A percentile compares a stretch with the other conserved stretches of the same genome.
Evolutionary conservation across 35 echinoderm and acorn worm species (phyloP).

Genomic region (Chiridota heheva): DNA sequence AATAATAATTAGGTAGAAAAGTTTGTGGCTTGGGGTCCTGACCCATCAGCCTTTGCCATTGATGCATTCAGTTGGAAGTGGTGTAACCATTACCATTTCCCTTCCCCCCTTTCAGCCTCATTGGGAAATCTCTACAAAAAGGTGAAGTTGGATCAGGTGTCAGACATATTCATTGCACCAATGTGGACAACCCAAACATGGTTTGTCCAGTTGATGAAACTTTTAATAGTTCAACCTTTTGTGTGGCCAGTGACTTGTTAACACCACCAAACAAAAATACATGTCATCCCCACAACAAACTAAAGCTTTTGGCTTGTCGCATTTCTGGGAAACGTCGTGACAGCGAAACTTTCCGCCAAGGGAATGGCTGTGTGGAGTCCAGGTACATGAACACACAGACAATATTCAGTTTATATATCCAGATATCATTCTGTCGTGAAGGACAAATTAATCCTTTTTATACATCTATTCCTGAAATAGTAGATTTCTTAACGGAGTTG

Average conservation of each 20-base stretch:
- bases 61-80: conserved; percentile 30
- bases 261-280: neutral
- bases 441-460: conserved; percentile 7
- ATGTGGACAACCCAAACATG: conserved; percentile 36
- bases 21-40: conserved; percentile 19
- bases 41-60: neutral
- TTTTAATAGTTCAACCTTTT: conserved; percentile 12
- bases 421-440: conserved; percentile 28
- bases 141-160: conserved; percentile 3
- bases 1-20: neutral
- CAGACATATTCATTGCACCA: conserved; percentile 19
- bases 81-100: neutral
- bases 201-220: conserved; percentile 19
- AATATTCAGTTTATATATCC: conserved; percentile 12
- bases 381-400: conserved; percentile 33
- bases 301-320: conserved; percentile 9
- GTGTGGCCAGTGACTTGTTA: conserved; percentile 9
- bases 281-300: conserved; percentile 20
- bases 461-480: conserved; percentile 1
- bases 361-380: conserved; percentile 31
- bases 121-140: conserved; percentile 37
- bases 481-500: conserved; percentile 24
- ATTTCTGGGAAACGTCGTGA: conserved; percentile 28
- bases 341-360: conserved; percentile 29
- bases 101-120: conserved; percentile 36